Conservation (phyloP, 2,113 vertebrate species). For the Burhinus oedicnemus region DNA sequence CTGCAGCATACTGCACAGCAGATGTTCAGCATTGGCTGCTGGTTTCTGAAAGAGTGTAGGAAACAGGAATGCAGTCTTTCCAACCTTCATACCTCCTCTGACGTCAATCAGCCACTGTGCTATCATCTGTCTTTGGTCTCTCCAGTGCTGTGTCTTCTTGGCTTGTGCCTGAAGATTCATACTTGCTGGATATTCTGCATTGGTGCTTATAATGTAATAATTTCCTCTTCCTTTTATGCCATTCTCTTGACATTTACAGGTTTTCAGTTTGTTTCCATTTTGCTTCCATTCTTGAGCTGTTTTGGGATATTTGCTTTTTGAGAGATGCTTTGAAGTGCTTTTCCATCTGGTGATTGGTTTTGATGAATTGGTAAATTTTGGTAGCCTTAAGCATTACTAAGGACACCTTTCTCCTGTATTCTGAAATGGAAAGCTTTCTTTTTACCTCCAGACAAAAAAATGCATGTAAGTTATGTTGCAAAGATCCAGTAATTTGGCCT, state of each 20-base stretch:
- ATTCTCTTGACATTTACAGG: background rate
- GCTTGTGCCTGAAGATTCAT: background rate
- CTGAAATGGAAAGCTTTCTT: background rate
- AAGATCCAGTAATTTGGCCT: background rate
- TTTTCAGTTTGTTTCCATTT: background rate
- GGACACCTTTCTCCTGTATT: background rate
- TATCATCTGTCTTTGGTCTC: background rate
- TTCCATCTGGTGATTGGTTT: background rate
- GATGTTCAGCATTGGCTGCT: background rate
- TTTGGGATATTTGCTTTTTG: background rate
- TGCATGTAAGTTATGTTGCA: background rate
- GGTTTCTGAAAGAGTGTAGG: background rate
- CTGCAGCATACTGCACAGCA: background rate
- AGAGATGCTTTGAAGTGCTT: background rate
- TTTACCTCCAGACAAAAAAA: background rate
- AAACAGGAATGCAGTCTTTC: background rate
- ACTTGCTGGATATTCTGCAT: background rate
- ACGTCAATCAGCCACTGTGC: background rate
- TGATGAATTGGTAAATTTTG: background rate
- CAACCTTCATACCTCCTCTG: background rate
- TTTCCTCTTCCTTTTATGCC: background rate
- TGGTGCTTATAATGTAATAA: background rate
- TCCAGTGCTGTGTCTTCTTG: background rate
- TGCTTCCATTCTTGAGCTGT: background rate
- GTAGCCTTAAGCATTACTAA: background rate